Percentiles rank a stretch among this genome's conserved stretches.
Conservation (phyloP, 2,888 invertebrate species). For the Aphrophora alni region DNA sequence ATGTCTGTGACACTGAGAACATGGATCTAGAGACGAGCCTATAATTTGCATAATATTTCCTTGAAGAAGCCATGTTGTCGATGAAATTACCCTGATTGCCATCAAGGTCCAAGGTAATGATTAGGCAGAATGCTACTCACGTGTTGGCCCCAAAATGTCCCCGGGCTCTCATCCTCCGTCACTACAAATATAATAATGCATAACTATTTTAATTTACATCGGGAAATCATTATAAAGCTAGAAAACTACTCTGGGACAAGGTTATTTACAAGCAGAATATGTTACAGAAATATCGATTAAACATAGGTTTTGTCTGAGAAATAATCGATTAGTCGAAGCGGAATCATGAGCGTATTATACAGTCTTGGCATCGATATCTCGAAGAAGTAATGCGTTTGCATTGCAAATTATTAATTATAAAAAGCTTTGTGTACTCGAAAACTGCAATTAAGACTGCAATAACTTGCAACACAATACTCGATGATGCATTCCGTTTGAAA, state of each 20-base stretch:
- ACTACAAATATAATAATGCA: not conserved
- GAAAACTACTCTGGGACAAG: not conserved
- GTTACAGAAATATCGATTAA: conserved; percentile 2
- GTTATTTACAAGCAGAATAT: not conserved
- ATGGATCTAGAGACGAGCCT: not conserved
- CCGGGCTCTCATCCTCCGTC: not conserved
- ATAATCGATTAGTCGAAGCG: not conserved
- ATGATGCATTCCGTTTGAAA: not conserved
- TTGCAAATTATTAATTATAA: not conserved
- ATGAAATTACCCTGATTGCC: not conserved
- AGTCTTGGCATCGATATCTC: not conserved
- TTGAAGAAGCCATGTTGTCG: not conserved
- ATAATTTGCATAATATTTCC: conserved; percentile 6
- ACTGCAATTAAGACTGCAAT: not conserved
- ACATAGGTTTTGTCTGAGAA: not conserved
- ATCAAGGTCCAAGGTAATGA: not conserved
- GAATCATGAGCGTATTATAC: not conserved
- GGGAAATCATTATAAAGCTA: not conserved
- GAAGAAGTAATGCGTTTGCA: not conserved
- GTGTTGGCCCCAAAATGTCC: not conserved
- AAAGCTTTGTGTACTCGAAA: not conserved
- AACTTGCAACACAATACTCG: not conserved
- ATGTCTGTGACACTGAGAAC: not conserved
- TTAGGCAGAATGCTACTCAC: not conserved
- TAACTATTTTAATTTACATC: not conserved